phyloP scores from a whole-genome alignment of 1,140 invertebrate species.

The Portunus trituberculatus region DNA sequence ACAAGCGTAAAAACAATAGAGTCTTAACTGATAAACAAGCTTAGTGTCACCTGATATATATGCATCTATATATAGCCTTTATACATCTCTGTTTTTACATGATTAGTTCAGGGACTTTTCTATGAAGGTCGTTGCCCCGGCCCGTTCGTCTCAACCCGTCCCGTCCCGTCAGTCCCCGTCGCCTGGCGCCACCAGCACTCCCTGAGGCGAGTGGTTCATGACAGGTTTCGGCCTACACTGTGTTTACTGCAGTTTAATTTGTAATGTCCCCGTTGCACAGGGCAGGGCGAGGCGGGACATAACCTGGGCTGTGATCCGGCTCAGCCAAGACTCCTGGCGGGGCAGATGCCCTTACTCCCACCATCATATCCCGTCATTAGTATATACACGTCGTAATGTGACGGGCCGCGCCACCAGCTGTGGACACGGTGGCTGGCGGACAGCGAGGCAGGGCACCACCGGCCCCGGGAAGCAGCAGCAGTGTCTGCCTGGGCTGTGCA shows the following conservation, averaged over 20 bases:
- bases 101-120: not conserved
- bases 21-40: not conserved
- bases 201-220: not conserved
- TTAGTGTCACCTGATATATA: not conserved
- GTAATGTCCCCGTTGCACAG: not conserved
- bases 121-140: not conserved
- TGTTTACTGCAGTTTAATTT: not conserved
- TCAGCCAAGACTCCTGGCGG: not conserved
- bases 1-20: not conserved
- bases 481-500: not conserved
- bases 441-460: not conserved
- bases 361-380: not conserved
- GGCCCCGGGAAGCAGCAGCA: not conserved
- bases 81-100: conserved; percentile 50
- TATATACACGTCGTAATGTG: not conserved
- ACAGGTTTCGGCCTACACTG: not conserved
- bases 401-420: not conserved
- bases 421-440: not conserved
- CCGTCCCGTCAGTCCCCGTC: not conserved
- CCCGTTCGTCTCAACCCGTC: not conserved
- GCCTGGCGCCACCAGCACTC: not conserved
- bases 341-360: not conserved
- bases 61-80: conserved; percentile 56
- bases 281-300: not conserved
- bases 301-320: not conserved